These are phyloP conservation scores for Bolinopsis microptera DNA, from an alignment of 37 sponge, comb jelly and placozoan species.

Conservation along the genomic window DNA sequence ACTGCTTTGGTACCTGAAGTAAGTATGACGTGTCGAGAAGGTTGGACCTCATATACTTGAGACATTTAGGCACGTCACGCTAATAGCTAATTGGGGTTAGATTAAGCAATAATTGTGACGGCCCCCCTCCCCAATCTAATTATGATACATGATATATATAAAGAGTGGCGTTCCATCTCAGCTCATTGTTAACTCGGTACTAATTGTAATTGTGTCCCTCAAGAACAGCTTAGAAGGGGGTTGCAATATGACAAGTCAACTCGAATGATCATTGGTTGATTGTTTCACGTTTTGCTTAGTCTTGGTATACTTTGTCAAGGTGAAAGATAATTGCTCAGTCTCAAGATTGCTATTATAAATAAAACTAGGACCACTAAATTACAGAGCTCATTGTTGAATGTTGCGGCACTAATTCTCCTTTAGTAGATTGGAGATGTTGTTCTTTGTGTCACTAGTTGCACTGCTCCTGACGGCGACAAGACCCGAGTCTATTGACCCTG, in stretches of 20 bases:
- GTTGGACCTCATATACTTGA: not conserved
- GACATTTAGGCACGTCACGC: not conserved
- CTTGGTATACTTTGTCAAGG: not conserved
- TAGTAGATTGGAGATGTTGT: not conserved
- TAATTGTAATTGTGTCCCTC: not conserved
- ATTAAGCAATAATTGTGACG: not conserved
- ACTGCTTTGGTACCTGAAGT: not conserved
- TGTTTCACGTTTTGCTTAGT: not conserved
- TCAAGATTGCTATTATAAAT: not conserved
- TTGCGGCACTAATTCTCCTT: not conserved
- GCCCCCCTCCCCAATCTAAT: not conserved
- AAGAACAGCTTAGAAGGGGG: not conserved
- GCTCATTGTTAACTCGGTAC: not conserved
- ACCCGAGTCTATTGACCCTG: not conserved
- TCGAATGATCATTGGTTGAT: not conserved
- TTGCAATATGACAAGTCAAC: not conserved
- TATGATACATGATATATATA: not conserved
- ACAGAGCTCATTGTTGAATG: not conserved
- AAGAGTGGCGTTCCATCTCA: not conserved
- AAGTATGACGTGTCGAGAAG: no score
- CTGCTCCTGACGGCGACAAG: not conserved
- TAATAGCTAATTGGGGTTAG: not conserved
- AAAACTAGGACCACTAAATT: not conserved
- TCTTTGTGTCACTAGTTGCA: not conserved
- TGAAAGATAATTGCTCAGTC: not conserved